Conservation (phyloP, 2,113 vertebrate genomes). For the Platysteira castanea region DNA sequence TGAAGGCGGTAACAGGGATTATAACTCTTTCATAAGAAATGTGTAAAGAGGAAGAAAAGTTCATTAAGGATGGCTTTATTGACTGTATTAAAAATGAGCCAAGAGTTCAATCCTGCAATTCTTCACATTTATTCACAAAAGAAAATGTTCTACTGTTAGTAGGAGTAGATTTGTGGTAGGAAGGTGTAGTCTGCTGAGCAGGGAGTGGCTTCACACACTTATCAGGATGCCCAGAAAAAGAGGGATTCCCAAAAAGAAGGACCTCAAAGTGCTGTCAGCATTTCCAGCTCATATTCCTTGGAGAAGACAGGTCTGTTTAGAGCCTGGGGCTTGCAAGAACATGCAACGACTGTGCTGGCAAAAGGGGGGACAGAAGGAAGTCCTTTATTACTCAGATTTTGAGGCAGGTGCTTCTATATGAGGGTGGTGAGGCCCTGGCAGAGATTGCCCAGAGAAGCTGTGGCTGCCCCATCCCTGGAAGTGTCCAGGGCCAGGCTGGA, state of each 20-base stretch:
- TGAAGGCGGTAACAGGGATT: background rate
- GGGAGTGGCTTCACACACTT: background rate
- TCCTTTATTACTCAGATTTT: background rate
- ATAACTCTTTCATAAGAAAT: background rate
- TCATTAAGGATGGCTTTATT: background rate
- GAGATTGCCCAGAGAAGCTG: background rate
- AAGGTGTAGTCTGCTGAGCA: background rate
- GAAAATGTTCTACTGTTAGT: background rate
- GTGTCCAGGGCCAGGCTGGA: background rate
- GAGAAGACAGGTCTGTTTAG: background rate
- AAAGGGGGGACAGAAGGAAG: background rate
- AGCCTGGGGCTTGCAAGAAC: background rate
- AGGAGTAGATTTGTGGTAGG: background rate
- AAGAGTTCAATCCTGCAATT: background rate
- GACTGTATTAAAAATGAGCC: background rate
- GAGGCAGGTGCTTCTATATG: background rate
- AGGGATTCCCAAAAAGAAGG: background rate
- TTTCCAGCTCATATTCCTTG: background rate
- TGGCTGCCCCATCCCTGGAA: background rate
- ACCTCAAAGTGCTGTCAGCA: background rate
- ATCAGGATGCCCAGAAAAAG: background rate
- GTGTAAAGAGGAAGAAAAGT: background rate
- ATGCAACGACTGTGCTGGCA: background rate
- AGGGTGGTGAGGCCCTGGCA: background rate
- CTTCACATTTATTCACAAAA: background rate